A percentile compares a stretch with the other conserved stretches of the same genome.
These are phyloP conservation scores for Drosophila seguyi DNA, from an alignment of 1,140 invertebrate genomes.

Conservation along the genomic window DNA sequence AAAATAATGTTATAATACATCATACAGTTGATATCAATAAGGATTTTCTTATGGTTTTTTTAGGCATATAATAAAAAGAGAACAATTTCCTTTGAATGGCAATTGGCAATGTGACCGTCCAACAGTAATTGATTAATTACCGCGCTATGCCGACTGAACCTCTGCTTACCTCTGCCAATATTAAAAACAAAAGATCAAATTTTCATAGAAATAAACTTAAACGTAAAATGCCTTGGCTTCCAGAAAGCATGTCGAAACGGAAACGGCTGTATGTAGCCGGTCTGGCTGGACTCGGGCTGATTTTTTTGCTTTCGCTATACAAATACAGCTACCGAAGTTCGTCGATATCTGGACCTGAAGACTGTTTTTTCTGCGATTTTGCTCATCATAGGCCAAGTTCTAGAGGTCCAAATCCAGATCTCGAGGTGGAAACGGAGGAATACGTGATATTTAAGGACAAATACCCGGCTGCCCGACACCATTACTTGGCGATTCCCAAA, in stretches of 20 bases:
- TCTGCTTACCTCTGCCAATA: not conserved
- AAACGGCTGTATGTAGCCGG: conserved; percentile 26
- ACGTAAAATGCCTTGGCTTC: not conserved
- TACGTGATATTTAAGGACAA: conserved; percentile 94
- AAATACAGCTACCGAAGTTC: not conserved
- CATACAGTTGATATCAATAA: too few species aligned
- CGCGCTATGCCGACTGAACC: not conserved
- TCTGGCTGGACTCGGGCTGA: conserved; percentile 21
- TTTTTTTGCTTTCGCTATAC: conserved; percentile 23
- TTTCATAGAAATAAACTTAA: not conserved
- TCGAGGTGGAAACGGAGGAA: conserved; percentile 90
- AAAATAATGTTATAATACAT: too few species aligned
- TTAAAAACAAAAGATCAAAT: conserved; percentile 3
- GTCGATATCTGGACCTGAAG: not conserved
- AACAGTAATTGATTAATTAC: conserved; percentile 4
- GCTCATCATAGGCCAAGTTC: conserved; percentile 85
- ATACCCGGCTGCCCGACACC: conserved; percentile 91
- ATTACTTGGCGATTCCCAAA: conserved; percentile 93
- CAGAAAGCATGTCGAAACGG: conserved; percentile 8
- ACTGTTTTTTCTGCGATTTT: conserved; percentile 91
- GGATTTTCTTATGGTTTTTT: too few species aligned
- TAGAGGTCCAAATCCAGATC: conserved; percentile 86
- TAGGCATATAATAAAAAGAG: too few species aligned
- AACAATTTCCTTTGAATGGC: conserved; percentile 5
- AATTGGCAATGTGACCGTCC: conserved; percentile 6